Base-by-base conservation (phyloP, 2,797 vertebrate genomes). In the Neosalanx taihuensis region DNA sequence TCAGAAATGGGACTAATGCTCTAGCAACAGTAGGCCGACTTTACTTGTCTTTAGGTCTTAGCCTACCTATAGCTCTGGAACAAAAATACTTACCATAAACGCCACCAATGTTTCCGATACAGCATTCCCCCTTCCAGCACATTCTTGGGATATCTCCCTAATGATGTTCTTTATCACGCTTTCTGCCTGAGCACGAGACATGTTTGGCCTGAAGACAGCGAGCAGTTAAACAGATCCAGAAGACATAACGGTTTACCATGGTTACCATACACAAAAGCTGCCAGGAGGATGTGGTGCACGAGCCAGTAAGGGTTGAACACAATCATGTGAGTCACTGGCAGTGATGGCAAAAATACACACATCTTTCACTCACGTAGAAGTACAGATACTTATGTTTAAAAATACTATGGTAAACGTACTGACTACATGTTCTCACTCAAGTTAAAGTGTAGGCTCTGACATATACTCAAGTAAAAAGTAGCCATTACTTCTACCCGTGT, bases 31-130 rank as follows among this genome's bases (percentile, higher is more conserved):
- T 51, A 59, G 23, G 4, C 10, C 4, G 13, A 46, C 5, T 6
- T 6, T 46, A 12, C 41, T 6, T n/a, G n/a, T n/a, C n/a, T n/a
- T 26, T 26, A 18, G 49, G 12, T 18, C 18, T n/a, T 6, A 18
- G 23, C 9, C 46, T 49, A 2, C 18, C 4, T 37, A 1, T 37
- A 57, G 51, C 15, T 37, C 9, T 31, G 9, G 15, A 57, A 18
- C 5, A 23, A 6, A 26, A 29, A 3, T 6, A 61, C 94, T 92
- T 80, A 98, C 97, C 95, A 95, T 89, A 74, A 96, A 98, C 0
- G 94, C 93, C 72, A 90, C 91, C 78, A 97, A 67, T 1, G 92
- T 92, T 83, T 96, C 95, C 0, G 94, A 90, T 56, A 94, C 84
- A 0, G 61, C 72, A 0, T 93, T 87, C 68, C 94, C 95, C 29